phyloP scores from a whole-genome alignment of 2,797 vertebrate species.

The Lateolabrax maculatus region DNA sequence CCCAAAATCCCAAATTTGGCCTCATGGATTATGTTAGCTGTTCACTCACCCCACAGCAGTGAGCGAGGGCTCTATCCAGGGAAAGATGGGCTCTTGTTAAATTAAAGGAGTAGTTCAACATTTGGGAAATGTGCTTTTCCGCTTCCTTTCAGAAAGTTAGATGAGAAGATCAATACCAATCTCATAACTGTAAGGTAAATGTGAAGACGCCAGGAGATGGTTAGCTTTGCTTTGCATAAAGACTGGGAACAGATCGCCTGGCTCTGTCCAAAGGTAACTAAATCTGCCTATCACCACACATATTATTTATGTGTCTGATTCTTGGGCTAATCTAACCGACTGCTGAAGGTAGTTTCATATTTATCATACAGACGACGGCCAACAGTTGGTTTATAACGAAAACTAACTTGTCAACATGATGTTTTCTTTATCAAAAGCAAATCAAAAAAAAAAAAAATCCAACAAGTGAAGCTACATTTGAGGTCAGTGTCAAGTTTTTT shows the following conservation, averaged over 20 bases:
- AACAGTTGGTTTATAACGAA: neutral
- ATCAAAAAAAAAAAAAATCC: neutral
- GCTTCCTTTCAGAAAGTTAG: neutral
- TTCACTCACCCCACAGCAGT: neutral
- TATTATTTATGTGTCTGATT: neutral
- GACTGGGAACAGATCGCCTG: neutral
- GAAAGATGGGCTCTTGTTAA: neutral
- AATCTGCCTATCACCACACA: neutral
- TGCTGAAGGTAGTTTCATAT: neutral
- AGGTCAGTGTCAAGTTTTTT: neutral
- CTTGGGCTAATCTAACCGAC: neutral
- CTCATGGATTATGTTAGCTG: neutral
- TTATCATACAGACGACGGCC: neutral
- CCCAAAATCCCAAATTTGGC: neutral
- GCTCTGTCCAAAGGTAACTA: neutral
- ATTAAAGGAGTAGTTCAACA: neutral
- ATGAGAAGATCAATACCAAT: neutral
- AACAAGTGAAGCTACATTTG: neutral
- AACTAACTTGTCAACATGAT: neutral
- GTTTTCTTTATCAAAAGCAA: neutral
- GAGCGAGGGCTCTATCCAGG: neutral
- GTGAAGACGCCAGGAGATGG: neutral
- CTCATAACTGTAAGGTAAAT: neutral
- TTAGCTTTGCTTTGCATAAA: neutral
- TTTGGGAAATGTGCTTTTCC: neutral